Conservation (phyloP, 2,797 vertebrate species). For the Masticophis lateralis region DNA sequence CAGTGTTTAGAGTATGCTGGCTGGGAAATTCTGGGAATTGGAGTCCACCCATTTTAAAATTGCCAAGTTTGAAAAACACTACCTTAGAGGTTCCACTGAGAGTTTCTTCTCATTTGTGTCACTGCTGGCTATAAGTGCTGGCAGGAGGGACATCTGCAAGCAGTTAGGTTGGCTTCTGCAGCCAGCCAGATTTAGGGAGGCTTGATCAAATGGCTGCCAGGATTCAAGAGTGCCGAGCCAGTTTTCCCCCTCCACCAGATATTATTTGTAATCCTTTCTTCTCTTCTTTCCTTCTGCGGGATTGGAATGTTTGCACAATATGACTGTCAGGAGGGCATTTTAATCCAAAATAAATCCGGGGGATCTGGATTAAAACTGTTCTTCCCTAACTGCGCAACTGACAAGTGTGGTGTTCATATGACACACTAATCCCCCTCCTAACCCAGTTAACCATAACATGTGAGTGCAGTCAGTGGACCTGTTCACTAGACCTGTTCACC, state of each 20-base stretch:
- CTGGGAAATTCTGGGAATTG: not conserved
- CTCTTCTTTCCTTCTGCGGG: not conserved
- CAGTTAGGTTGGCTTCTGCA: not conserved
- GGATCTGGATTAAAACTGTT: not conserved
- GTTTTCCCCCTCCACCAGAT: not conserved
- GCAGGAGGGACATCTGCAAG: not conserved
- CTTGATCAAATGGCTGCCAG: not conserved
- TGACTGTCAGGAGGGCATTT: not conserved
- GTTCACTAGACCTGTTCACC: not conserved
- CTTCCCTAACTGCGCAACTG: not conserved
- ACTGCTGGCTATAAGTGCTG: not conserved
- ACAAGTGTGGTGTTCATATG: not conserved
- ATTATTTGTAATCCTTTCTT: not conserved
- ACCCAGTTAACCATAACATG: not conserved
- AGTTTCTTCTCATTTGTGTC: not conserved
- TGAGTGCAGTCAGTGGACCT: not conserved
- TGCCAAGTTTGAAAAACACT: not conserved
- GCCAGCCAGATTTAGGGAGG: not conserved
- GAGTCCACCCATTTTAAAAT: not conserved
- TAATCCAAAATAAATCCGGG: not conserved
- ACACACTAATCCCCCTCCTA: not conserved
- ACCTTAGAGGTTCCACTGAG: not conserved
- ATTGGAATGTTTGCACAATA: not conserved
- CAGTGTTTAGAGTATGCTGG: not conserved
- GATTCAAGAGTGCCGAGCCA: not conserved